Evolutionary conservation across 2,797 vertebrate genomes (phyloP), one percentile per base, ranked within the genome.

Genomic region (Danio jaintianensis): DNA sequence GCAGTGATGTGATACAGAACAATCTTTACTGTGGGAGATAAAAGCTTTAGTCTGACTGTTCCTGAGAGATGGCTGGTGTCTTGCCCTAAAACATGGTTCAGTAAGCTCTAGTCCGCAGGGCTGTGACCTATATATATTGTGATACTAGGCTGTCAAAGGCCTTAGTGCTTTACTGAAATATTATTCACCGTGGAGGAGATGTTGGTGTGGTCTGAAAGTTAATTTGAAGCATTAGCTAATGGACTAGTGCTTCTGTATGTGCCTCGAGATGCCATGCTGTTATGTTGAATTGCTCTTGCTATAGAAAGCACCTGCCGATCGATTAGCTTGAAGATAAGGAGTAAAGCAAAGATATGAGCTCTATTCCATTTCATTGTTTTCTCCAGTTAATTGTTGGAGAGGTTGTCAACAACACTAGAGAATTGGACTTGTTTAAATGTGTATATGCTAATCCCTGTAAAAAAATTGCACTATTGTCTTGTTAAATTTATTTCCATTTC

Each of bases 41-140:
- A 78, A 61, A 69, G 70, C 83, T 59, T 67, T 71, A 22, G 63
- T 77, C 84, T 87, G 81, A 75, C 20, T 29, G 43, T 55, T 79
- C 43, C 16, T 79, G 53, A 90, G 73, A 89, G 68, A 85, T 58
- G 58, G 62, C 43, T 50, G 11, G 3, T 12, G 62, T 48, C 76
- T 56, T 48, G 84, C 74, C 82, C 55, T 88, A 68, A 53, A 83
- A 88, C 88, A 87, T 52, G 52, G 81, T 86, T 89, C 86, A 88
- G 83, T 89, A 81, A 88, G 88, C 83, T 58, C 61, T 80, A 45
- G 82, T 83, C 81, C 66, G 64, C 58, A 11, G 16, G 62, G 63
- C 43, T 52, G 36, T 52, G 84, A 81, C 87, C 85, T 71, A 71
- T 15, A 69, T 7, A 82, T 78, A 82, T 75, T 75, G 20, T 38